phyloP scores from a whole-genome alignment of 2,113 vertebrate species.

The Odobenus rosmarus region DNA sequence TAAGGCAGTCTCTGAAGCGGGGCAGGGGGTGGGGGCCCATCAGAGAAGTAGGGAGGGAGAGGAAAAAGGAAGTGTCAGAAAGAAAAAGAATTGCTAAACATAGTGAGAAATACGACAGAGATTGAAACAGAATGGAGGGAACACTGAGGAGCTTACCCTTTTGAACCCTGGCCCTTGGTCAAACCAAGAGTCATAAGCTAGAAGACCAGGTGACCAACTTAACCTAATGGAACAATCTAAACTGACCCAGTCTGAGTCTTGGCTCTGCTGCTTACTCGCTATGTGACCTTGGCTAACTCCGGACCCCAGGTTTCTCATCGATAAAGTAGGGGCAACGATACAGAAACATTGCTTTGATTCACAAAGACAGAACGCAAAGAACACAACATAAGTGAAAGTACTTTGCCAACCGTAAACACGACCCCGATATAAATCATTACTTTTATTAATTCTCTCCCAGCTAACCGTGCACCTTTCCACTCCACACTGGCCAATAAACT shows the following conservation, averaged over 20 bases:
- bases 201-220: conserved; percentile 70
- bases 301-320: not conserved
- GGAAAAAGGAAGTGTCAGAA: conserved; percentile 47
- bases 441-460: conserved; percentile 12
- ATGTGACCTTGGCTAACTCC: not conserved
- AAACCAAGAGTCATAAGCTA: conserved; percentile 71
- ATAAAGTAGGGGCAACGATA: not conserved
- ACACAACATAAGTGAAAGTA: not conserved
- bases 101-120: conserved; percentile 49
- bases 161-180: conserved; percentile 78
- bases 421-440: not conserved
- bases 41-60: conserved; percentile 44
- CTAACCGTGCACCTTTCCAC: not conserved
- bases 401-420: not conserved
- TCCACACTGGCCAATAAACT: conserved; percentile 8
- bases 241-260: conserved; percentile 4
- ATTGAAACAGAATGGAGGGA: conserved; percentile 50
- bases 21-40: not conserved
- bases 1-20: conserved; percentile 50
- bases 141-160: conserved; percentile 65
- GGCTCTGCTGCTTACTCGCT: conserved; percentile 24
- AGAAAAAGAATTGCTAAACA: conserved; percentile 51
- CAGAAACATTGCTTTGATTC: not conserved
- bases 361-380: conserved; percentile 39
- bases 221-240: conserved; percentile 52